Conservation (phyloP, 2,113 vertebrate genomes). For the Grallaria varia region DNA sequence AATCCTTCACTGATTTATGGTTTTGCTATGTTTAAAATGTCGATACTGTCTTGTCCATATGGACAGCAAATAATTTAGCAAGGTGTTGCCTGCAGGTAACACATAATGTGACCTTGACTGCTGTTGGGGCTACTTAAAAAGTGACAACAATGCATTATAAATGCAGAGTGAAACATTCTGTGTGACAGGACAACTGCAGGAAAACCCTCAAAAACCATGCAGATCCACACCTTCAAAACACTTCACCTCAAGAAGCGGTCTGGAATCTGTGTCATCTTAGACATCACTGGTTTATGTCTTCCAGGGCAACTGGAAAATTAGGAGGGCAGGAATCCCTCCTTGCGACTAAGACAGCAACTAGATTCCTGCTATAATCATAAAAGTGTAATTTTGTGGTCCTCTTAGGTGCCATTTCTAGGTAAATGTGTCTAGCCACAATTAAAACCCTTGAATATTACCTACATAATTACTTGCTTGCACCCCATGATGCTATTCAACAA, state of each 20-base stretch:
- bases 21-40: not conserved
- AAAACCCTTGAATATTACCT: conserved; percentile 45
- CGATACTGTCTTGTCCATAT: not conserved
- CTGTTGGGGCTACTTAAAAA: not conserved
- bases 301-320: not conserved
- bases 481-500: not conserved
- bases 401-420: conserved; percentile 44
- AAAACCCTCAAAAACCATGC: not conserved
- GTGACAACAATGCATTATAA: not conserved
- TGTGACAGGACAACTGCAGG: not conserved
- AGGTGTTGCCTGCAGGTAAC: not conserved
- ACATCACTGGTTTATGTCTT: not conserved
- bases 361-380: conserved; percentile 26
- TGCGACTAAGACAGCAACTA: not conserved
- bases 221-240: not conserved
- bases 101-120: not conserved
- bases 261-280: not conserved
- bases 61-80: not conserved
- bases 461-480: conserved; percentile 24
- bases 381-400: conserved; percentile 37
- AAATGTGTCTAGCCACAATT: conserved; percentile 41
- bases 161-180: not conserved
- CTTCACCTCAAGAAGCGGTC: not conserved
- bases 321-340: not conserved
- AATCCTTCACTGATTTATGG: not conserved